Percentiles rank a stretch among this genome's conserved stretches.
phyloP scores from a whole-genome alignment of 2,113 vertebrate species.

The Mandrillus leucophaeus region DNA sequence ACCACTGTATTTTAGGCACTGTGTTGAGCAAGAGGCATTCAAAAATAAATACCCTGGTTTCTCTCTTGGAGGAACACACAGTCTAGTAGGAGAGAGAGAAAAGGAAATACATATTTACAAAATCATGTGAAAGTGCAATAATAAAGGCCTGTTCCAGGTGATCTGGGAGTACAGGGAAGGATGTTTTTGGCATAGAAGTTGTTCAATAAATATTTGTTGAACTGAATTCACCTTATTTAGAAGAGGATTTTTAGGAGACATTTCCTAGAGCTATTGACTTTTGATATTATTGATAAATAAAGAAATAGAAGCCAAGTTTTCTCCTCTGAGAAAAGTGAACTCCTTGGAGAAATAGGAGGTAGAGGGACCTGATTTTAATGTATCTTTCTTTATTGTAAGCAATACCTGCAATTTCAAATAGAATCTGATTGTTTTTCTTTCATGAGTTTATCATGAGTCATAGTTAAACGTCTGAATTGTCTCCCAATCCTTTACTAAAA shows the following conservation, averaged over 20 bases:
- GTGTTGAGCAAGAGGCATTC: background rate
- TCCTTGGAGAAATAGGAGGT: background rate
- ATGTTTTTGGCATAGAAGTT: background rate
- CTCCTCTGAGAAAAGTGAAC: background rate
- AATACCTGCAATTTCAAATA: slow-evolving; percentile 28
- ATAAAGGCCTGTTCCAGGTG: background rate
- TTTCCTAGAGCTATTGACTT: background rate
- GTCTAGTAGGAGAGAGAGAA: background rate
- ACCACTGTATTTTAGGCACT: background rate
- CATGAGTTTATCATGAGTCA: slow-evolving; percentile 21
- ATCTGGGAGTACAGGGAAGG: background rate
- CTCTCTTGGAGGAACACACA: background rate
- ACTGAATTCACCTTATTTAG: background rate
- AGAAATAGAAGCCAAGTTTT: background rate
- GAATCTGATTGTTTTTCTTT: background rate
- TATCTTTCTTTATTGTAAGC: slow-evolving; percentile 13
- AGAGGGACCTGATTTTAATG: background rate
- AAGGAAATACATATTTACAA: background rate
- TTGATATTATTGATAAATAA: slow-evolving; percentile 24
- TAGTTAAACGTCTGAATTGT: slow-evolving; percentile 7
- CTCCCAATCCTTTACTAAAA: slow-evolving; percentile 25
- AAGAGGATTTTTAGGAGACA: background rate
- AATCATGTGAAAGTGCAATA: background rate
- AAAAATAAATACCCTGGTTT: slow-evolving; percentile 35
- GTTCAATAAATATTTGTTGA: background rate